These are phyloP conservation scores for Leuctra nigra DNA, from an alignment of 2,888 invertebrate species.

Conservation along the genomic window DNA sequence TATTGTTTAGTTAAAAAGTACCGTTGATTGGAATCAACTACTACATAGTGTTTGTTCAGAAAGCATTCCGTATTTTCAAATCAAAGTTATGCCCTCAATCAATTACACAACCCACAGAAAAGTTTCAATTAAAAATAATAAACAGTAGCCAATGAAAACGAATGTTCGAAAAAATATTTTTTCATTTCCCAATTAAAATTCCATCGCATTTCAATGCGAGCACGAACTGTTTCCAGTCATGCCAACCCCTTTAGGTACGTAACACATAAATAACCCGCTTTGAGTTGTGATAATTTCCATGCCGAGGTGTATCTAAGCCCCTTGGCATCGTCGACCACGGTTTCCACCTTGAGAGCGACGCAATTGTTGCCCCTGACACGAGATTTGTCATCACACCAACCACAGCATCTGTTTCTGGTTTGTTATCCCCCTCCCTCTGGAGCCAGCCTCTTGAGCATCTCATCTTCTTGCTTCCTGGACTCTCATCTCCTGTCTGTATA, in stretches of 20 bases:
- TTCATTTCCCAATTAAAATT: constrained; percentile 2
- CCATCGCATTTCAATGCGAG: neutral
- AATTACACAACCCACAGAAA: no score
- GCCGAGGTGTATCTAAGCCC: no score
- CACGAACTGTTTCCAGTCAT: neutral
- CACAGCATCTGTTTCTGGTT: constrained; percentile 17
- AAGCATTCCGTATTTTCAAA: no score
- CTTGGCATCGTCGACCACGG: no score
- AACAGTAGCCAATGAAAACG: no score
- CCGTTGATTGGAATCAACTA: no score
- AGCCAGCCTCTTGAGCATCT: neutral
- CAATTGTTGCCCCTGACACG: constrained; percentile 4
- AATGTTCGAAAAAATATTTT: no score
- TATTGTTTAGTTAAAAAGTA: no score
- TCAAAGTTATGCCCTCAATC: no score
- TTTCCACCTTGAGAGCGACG: neutral
- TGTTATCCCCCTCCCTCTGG: neutral
- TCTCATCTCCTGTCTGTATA: neutral
- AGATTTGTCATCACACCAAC: constrained; percentile 15
- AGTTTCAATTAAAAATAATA: no score
- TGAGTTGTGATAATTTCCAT: no score
- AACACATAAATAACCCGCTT: neutral
- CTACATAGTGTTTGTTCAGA: no score
- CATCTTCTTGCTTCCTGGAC: constrained; percentile 1
- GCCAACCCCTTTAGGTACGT: neutral